phyloP scores from a whole-genome alignment of 1,140 invertebrate species.

The Drosophila simulans region DNA sequence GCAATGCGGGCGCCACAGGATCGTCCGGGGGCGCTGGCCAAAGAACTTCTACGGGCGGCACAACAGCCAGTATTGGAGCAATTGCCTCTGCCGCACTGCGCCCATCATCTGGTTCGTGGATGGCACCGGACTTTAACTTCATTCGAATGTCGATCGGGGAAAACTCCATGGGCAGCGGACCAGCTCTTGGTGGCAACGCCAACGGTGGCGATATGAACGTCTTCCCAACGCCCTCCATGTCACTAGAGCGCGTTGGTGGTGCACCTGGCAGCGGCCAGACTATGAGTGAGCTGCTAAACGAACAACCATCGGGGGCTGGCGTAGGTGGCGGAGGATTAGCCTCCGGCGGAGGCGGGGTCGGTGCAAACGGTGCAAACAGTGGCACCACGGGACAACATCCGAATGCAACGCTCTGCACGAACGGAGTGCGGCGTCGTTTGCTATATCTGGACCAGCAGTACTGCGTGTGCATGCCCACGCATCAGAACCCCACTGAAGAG shows the following conservation, averaged over 20 bases:
- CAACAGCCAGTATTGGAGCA: constrained; percentile 10
- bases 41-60: constrained; percentile 10
- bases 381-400: constrained; percentile 34
- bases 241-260: constrained; percentile 32
- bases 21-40: background rate
- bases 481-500: constrained; percentile 86
- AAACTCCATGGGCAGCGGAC: constrained; percentile 1
- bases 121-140: constrained; percentile 65
- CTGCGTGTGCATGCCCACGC: constrained; percentile 87
- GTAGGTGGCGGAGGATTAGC: background rate
- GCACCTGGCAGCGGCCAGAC: constrained; percentile 45
- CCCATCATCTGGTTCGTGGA: constrained; percentile 66
- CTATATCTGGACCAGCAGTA: constrained; percentile 78
- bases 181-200: background rate
- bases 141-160: constrained; percentile 15
- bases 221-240: constrained; percentile 50
- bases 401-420: constrained; percentile 54
- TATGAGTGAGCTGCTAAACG: constrained; percentile 63
- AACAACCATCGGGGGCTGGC: constrained; percentile 37
- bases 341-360: background rate
- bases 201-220: constrained; percentile 36
- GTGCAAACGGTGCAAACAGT: constrained; percentile 4
- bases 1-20: background rate
- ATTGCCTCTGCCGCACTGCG: constrained; percentile 38
- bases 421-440: constrained; percentile 58